Base-by-base conservation (phyloP, 2,797 vertebrate species). In the Miopithecus talapoin region DNA sequence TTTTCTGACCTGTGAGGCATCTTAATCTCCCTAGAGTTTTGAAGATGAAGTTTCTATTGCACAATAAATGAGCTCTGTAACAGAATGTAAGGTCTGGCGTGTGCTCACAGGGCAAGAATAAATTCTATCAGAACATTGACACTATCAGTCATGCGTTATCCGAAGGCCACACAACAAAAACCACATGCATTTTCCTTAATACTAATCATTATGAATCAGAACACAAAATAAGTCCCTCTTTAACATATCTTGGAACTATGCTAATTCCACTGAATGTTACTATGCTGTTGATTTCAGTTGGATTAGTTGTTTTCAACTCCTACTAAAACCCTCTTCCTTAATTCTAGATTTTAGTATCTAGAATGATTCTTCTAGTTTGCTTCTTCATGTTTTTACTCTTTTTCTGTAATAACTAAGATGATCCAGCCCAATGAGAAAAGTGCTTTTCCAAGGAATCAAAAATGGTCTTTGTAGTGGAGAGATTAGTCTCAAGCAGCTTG, bases 91-190 rank as follows among this genome's bases (percentile, higher is more conserved):
- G 74, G 64, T 72, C 24, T 30, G 22, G 50, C 22, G 6, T 41
- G 16, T 30, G 10, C 36, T 91, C 75, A 41, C 36, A 95, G 87
- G 93, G 24, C 84, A 86, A 90, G 41, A 30, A 84, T 80, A 96
- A 90, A 96, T 89, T 72, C 36, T 46, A 95, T 68, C 78, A 36
- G 46, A 94, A 55, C 46, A 41, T 0, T 61, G 53, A 87, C 85
- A 80, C 43, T 21, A 21, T n/a, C 4, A 5, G 41, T 80, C 80
- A 85, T 10, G 26, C 3, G 16, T 43, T 93, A 81, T 64, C 36
- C 75, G 46, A 97, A 83, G 76, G n/a, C 12, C 80, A 87, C 36
- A 72, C 24, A 41, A 39, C 72, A 72, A 90, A 95, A 97, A 24
- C 11, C 5, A 0, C 14, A 33, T 28, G 26, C 1, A 11, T 96